Conservation (phyloP, 1,140 invertebrate species). For the Drosophila kanapiae region DNA sequence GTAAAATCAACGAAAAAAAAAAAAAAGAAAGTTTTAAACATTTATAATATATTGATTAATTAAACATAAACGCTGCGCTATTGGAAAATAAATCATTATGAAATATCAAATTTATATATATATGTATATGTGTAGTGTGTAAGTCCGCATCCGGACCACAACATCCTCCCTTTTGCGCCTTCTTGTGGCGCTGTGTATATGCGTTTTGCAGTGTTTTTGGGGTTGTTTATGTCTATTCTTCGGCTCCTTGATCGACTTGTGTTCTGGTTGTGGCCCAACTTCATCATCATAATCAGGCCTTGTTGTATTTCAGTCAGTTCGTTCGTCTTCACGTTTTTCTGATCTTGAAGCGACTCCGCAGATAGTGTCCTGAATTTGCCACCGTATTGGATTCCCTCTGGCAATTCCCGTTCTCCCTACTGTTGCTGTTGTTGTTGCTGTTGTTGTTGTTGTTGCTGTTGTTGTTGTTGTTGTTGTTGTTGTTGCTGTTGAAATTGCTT, state of each 20-base stretch:
- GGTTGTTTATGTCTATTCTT: not conserved
- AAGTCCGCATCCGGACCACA: not conserved
- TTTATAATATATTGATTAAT: slow-evolving; percentile 11
- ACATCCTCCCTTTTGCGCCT: not conserved
- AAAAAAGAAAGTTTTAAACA: not conserved
- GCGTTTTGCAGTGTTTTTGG: slow-evolving; percentile 2
- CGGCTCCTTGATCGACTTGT: not conserved
- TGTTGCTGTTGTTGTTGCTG: too few relatives aligned
- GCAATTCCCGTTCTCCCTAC: not conserved
- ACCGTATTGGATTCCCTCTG: too few relatives aligned
- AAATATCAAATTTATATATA: not conserved
- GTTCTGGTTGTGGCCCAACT: not conserved
- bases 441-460: not conserved
- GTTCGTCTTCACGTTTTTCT: slow-evolving; percentile 24
- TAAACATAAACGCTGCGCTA: slow-evolving; percentile 7
- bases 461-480: too few relatives aligned
- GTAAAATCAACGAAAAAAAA: slow-evolving; percentile 2
- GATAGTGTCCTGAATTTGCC: not conserved
- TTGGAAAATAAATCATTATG: slow-evolving; percentile 2
- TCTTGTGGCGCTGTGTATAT: slow-evolving; percentile 1
- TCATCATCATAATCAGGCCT: not conserved
- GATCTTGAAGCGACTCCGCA: slow-evolving; percentile 57
- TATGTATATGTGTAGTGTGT: not conserved
- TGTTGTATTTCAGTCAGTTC: slow-evolving; percentile 43
- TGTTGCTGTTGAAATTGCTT: not conserved